Evolutionary conservation across 2,797 vertebrate species (phyloP), one percentile per base, ranked within the genome.

Genomic region (Spinus pinus): DNA sequence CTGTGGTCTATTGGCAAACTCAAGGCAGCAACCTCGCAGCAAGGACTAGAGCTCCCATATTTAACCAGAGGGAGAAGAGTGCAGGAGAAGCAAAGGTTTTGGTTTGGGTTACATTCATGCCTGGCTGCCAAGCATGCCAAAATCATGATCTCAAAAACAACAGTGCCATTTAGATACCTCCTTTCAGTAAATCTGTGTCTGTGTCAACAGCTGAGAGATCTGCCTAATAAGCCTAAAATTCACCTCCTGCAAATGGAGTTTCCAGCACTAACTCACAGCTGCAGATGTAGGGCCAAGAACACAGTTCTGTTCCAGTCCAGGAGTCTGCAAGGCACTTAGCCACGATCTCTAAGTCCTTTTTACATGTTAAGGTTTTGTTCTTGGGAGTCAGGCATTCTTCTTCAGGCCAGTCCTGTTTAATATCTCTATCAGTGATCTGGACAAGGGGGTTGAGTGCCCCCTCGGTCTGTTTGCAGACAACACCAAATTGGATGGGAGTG

Each of bases 11-110:
- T 19, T 14, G 20, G 8, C 22, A 57, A 82, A 74, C 24, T 57
- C 30, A 53, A 21, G 37, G 44, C 14, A 31, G 47, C 16, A 61
- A 91, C 69, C 37, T 81, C 23, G 3, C 19, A 67, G n/a, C 62
- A 56, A 41, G 54, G 28, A 46, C 3, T 7, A 2, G 12, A 7
- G 12, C 14, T 90, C 21, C 17, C 4, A 1, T 46, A 16, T 71
- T 80, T 86, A 86, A 69, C 28, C 5, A 20, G 39, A 39, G 24
- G 24, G 24, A 69, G 61, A 81, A 50, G 22, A n/a, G 39, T 54
- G 4, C 12, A n/a, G 10, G 1, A 58, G 23, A 81, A 24, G 1
- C 0, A 0, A 19, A 69, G 23, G 3, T 13, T 81, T 81, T 93
- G 6, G 12, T 71, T 12, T 10, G 15, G 9, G 4, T 44, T 71